Evolutionary conservation across 1,140 invertebrate species (phyloP).

Genomic region (Platorchestia sp.): DNA sequence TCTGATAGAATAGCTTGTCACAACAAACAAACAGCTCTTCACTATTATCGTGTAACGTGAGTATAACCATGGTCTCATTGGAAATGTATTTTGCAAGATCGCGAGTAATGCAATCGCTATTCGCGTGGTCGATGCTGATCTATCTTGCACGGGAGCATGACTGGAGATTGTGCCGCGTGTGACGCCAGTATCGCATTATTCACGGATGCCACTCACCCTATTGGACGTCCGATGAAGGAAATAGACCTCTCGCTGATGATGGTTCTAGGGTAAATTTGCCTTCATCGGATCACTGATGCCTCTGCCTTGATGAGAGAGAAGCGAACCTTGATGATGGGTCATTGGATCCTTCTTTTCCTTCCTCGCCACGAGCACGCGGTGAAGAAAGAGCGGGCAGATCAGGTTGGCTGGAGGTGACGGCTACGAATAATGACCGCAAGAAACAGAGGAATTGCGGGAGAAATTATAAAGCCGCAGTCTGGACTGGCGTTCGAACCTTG

Average conservation of each 20-base stretch:
- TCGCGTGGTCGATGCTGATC: background rate
- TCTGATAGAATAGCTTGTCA: background rate
- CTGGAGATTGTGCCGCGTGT: background rate
- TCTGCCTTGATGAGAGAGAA: background rate
- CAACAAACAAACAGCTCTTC: too few relatives aligned
- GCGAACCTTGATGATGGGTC: background rate
- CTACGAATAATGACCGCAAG: background rate
- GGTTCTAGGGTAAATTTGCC: background rate
- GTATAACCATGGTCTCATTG: background rate
- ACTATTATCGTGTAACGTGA: background rate
- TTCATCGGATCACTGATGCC: background rate
- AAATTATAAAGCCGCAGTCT: background rate
- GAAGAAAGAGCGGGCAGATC: background rate
- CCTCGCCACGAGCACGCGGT: background rate
- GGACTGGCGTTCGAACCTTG: too few relatives aligned
- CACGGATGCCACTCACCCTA: background rate
- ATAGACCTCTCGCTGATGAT: background rate
- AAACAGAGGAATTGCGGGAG: background rate
- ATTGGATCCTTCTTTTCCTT: background rate
- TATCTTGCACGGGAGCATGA: background rate
- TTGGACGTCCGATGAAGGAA: background rate
- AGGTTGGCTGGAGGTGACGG: background rate
- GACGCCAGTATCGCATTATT: background rate
- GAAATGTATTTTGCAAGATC: background rate
- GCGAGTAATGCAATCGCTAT: background rate